Percentiles rank a stretch among this genome's conserved stretches.
Evolutionary conservation across 2,797 vertebrate genomes (phyloP).

Genomic region (Diplodus puntazzo): DNA sequence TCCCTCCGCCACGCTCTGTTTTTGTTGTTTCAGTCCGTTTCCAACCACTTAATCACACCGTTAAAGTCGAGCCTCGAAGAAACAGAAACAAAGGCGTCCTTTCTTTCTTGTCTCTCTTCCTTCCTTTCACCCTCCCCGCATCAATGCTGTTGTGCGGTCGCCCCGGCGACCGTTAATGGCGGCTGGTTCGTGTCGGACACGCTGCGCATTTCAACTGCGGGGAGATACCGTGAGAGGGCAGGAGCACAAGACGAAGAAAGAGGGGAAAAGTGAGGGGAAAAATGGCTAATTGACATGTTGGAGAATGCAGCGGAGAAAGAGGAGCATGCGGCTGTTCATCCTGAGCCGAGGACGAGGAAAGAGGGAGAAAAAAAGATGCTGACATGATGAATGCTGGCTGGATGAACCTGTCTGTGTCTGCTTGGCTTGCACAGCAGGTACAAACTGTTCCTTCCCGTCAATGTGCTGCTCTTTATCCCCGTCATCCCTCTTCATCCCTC

Average conservation of each 20-base stretch:
- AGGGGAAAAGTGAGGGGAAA: not conserved
- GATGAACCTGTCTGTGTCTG: constrained; percentile 71
- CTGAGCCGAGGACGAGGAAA: constrained; percentile 32
- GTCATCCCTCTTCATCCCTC: constrained; percentile 51
- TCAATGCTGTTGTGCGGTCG: constrained; percentile 67
- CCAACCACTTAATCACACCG: constrained; percentile 71
- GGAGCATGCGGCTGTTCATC: constrained; percentile 30
- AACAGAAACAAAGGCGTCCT: constrained; percentile 59
- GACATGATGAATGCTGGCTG: constrained; percentile 73
- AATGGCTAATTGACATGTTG: constrained; percentile 18
- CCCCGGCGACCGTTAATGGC: constrained; percentile 64
- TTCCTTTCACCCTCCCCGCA: constrained; percentile 49
- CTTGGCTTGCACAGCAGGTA: constrained; percentile 80
- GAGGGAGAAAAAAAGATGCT: constrained; percentile 36
- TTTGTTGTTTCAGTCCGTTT: constrained; percentile 70
- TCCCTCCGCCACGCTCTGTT: constrained; percentile 63
- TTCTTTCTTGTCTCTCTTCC: constrained; percentile 52
- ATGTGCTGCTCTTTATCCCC: constrained; percentile 50
- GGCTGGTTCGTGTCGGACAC: constrained; percentile 66
- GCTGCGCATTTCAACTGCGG: constrained; percentile 76
- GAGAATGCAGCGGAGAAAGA: constrained; percentile 22
- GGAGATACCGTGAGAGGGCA: constrained; percentile 47
- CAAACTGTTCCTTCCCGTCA: constrained; percentile 76
- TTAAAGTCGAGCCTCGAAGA: constrained; percentile 35
- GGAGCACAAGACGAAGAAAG: not conserved